Conservation (phyloP, 1,140 invertebrate genomes). For the Halesus radiatus region DNA sequence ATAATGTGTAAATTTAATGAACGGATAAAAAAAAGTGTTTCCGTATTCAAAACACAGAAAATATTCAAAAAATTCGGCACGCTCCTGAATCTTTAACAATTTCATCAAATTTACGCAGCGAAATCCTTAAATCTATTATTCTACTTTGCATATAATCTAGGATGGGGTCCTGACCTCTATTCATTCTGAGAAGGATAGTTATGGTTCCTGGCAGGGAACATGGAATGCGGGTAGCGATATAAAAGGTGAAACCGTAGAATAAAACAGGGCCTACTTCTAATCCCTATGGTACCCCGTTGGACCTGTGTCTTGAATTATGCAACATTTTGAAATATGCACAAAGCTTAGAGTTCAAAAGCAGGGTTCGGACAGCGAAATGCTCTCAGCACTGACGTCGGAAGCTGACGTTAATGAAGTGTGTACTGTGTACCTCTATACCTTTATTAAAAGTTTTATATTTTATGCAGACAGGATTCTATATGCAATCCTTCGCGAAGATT, state of each 20-base stretch:
- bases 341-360: conserved; percentile 47
- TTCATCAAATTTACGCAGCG: conserved; percentile 35
- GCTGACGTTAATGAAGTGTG: conserved; percentile 2
- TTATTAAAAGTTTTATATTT: too few species aligned
- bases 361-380: conserved; percentile 8
- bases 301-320: conserved; percentile 45
- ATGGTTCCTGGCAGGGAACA: neutral
- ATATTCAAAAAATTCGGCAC: neutral
- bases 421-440: too few species aligned
- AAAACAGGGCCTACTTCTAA: conserved; percentile 1
- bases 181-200: conserved; percentile 8
- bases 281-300: conserved; percentile 10
- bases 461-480: too few species aligned
- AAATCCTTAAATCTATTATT: conserved; percentile 36
- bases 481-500: too few species aligned
- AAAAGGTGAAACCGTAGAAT: conserved; percentile 27
- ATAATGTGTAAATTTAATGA: too few species aligned
- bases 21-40: too few species aligned
- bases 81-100: conserved; percentile 27
- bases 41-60: too few species aligned
- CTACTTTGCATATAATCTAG: conserved; percentile 35
- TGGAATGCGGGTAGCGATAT: conserved; percentile 32
- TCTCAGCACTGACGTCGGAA: neutral
- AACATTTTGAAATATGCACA: conserved; percentile 49
- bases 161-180: conserved; percentile 27